Percentiles rank a stretch among this genome's conserved stretches.
Conservation (phyloP, 2,113 vertebrate genomes). For the Paradisaea rubra region DNA sequence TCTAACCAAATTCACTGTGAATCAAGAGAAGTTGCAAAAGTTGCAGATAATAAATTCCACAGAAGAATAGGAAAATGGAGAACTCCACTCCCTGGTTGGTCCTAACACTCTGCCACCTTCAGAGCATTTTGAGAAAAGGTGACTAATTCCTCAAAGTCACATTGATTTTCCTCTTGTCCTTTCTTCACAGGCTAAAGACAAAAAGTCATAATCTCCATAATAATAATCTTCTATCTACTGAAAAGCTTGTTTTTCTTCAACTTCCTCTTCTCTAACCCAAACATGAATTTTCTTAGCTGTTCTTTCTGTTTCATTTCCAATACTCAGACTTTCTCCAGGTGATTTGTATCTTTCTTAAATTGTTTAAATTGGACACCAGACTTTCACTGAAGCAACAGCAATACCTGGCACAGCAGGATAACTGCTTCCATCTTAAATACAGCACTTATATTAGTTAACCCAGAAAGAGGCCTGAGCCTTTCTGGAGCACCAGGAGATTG, state of each 20-base stretch:
- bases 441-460: not conserved
- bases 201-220: not conserved
- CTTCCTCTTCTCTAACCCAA: not conserved
- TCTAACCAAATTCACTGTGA: not conserved
- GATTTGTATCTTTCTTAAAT: not conserved
- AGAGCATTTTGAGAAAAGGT: not conserved
- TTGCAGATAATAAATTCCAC: not conserved
- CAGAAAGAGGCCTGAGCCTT: not conserved
- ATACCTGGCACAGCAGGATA: not conserved
- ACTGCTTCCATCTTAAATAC: not conserved
- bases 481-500: not conserved
- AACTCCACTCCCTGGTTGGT: not conserved
- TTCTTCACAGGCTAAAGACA: not conserved
- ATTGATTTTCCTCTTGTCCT: not conserved
- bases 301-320: not conserved
- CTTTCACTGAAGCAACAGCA: not conserved
- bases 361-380: not conserved
- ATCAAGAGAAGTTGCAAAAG: not conserved
- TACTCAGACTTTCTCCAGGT: not conserved
- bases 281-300: not conserved
- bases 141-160: not conserved
- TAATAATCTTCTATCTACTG: not conserved
- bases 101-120: not conserved
- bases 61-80: not conserved
- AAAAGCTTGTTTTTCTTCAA: not conserved